Evolutionary conservation across 2,113 vertebrate species (phyloP), one percentile per base, ranked within the genome.

Genomic region (Amia ocellicauda): DNA sequence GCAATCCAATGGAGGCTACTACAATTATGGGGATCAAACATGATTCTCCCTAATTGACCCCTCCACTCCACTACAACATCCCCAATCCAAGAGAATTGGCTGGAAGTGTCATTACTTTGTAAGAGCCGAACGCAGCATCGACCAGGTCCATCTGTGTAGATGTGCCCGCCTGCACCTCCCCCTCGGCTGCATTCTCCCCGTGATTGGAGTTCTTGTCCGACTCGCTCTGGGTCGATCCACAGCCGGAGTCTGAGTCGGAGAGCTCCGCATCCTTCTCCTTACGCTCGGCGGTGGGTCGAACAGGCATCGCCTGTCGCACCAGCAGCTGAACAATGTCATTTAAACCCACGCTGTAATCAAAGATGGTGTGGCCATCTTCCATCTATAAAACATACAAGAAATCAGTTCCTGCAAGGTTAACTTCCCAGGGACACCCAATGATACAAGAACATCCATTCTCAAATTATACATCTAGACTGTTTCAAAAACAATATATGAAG

Each of bases 281-380:
- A 67, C 52, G 72, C 70, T 79, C 82, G 42, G 74, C 29, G 1
- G 77, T 75, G 0, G 47, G 69, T 0, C 65, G 63, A 0, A 85
- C 62, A 22, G 80, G 69, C 36, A 40, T 27, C 2, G 78, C 74
- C 74, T 94, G 94, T 42, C 95, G 90, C 1, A 95, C 91, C 55
- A 99, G 78, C 23, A 98, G 88, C 72, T 98, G 96, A 3, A 98
- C 95, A 1, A 93, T 98, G 20, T 99, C 96, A 0, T 97, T 99
- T 8, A 98, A 82, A 2, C 93, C 93, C 4, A 99, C 93, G 0
- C 83, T 96, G 31, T 97, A 98, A 66, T 98, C 96, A 1, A 98
- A 98, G 54, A 98, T 89, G 14, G 94, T 97, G 80, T 98, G 96
- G 0, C 94, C 93, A 0, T 98, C 92, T 68, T 98, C 96, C 96